A percentile compares a stretch with the other conserved stretches of the same genome.
These are phyloP conservation scores for Crossocerus cetratus DNA, from an alignment of 2,888 invertebrate genomes.

Conservation along the genomic window DNA sequence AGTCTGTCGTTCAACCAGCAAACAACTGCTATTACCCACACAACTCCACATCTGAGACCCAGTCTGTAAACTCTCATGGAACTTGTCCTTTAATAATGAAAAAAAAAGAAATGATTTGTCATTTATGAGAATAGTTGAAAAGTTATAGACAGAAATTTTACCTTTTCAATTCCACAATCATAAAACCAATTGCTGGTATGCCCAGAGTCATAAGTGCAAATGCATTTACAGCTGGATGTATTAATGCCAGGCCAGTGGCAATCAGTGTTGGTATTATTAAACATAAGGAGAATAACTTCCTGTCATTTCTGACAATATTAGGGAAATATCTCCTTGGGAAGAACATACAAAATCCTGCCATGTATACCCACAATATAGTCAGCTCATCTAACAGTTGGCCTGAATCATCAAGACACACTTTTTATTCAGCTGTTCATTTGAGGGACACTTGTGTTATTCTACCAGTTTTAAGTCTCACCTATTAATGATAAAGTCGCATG, in stretches of 20 bases:
- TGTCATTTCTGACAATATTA: slow-evolving; percentile 81
- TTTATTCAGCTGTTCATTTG: not conserved
- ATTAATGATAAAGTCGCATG: slow-evolving; percentile 90
- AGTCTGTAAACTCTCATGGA: slow-evolving; percentile 84
- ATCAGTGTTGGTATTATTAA: slow-evolving; percentile 81
- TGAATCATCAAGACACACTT: slow-evolving; percentile 60
- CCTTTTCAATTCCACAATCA: slow-evolving; percentile 84
- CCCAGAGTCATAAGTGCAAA: slow-evolving; percentile 88
- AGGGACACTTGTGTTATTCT: no score
- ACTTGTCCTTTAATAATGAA: slow-evolving; percentile 77
- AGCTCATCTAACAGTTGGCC: slow-evolving; percentile 90
- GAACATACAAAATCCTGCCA: slow-evolving; percentile 88
- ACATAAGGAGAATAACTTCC: slow-evolving; percentile 82
- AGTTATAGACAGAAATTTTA: slow-evolving; percentile 66
- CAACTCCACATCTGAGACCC: slow-evolving; percentile 84
- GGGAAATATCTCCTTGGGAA: slow-evolving; percentile 85
- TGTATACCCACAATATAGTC: slow-evolving; percentile 89
- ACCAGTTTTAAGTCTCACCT: slow-evolving; percentile 72
- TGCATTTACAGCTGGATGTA: slow-evolving; percentile 89
- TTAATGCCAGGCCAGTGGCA: slow-evolving; percentile 84
- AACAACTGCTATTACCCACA: slow-evolving; percentile 84
- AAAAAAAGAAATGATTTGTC: not conserved
- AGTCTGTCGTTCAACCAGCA: slow-evolving; percentile 89
- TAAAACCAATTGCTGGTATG: slow-evolving; percentile 83
- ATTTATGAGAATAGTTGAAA: not conserved